phyloP scores from a whole-genome alignment of 2,888 invertebrate species.

The Acanthoscelides obtectus region DNA sequence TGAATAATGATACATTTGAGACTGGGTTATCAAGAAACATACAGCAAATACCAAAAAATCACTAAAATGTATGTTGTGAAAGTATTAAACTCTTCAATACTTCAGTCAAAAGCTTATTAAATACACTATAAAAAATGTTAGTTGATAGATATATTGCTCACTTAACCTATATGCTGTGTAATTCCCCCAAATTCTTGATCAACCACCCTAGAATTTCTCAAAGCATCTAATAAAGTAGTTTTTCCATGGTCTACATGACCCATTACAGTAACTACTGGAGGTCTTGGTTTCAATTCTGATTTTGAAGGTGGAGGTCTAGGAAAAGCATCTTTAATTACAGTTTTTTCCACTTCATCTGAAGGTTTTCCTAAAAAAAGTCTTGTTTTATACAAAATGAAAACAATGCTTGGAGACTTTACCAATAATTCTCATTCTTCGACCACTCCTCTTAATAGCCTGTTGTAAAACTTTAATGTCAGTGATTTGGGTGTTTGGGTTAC shows the following conservation, averaged over 20 bases:
- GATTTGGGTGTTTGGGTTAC: slow-evolving; percentile 32
- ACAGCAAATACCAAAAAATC: too few relatives aligned
- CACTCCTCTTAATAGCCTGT: slow-evolving; percentile 39
- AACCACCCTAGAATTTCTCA: slow-evolving; percentile 82
- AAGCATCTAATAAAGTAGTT: slow-evolving; percentile 88
- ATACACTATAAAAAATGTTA: too few relatives aligned
- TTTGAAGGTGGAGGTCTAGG: slow-evolving; percentile 63
- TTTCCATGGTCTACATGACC: slow-evolving; percentile 99
- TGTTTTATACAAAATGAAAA: slow-evolving; percentile 30
- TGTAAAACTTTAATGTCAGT: slow-evolving; percentile 40
- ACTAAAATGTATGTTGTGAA: too few relatives aligned
- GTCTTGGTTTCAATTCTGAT: slow-evolving; percentile 64
- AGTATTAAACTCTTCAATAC: too few relatives aligned
- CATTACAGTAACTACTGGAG: slow-evolving; percentile 97
- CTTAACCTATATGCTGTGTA: slow-evolving; percentile 85
- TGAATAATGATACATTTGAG: too few relatives aligned
- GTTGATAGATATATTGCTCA: background rate
- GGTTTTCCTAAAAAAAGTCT: slow-evolving; percentile 29
- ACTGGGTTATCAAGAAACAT: too few relatives aligned
- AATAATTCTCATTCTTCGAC: slow-evolving; percentile 42
- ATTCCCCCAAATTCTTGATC: slow-evolving; percentile 96
- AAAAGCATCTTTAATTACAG: slow-evolving; percentile 46
- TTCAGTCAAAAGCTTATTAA: too few relatives aligned
- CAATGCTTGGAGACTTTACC: slow-evolving; percentile 29
- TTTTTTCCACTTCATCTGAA: slow-evolving; percentile 22